Conservation (phyloP, 1,140 invertebrate species). For the Octopus bimaculoides region DNA sequence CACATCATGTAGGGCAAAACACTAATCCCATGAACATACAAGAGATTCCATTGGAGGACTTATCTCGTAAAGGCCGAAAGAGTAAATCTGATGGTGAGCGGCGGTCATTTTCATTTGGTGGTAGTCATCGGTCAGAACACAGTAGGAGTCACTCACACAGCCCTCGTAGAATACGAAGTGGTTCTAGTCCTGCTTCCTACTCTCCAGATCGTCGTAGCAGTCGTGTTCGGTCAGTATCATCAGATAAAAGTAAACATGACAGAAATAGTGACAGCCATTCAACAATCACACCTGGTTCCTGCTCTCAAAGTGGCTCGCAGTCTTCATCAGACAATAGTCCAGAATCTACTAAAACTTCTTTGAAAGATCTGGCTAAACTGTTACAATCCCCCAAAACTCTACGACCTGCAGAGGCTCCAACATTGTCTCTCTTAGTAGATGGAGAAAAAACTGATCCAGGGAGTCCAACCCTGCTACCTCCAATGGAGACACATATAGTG, state of each 20-base stretch:
- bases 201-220: slow-evolving; percentile 8
- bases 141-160: slow-evolving; percentile 41
- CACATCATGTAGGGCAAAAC: not conserved
- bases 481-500: slow-evolving; percentile 25
- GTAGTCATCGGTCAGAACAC: slow-evolving; percentile 6
- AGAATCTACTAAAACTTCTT: slow-evolving; percentile 13
- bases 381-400: slow-evolving; percentile 43
- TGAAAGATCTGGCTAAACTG: slow-evolving; percentile 30
- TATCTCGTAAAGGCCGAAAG: slow-evolving; percentile 54
- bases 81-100: not conserved
- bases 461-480: slow-evolving; percentile 35
- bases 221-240: not conserved
- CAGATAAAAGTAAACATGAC: slow-evolving; percentile 24
- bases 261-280: slow-evolving; percentile 22
- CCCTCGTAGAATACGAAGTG: slow-evolving; percentile 30
- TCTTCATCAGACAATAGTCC: slow-evolving; percentile 27
- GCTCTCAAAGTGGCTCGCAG: slow-evolving; percentile 22
- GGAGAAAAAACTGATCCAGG: slow-evolving; percentile 17
- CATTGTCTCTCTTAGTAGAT: slow-evolving; percentile 37
- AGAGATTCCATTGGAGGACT: slow-evolving; percentile 82
- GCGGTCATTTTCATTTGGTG: slow-evolving; percentile 8
- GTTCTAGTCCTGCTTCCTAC: slow-evolving; percentile 15
- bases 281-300: slow-evolving; percentile 5
- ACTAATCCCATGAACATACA: slow-evolving; percentile 16
- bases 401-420: slow-evolving; percentile 40